Conservation (phyloP, 2,888 invertebrate genomes). For the Heteropelma amictum region DNA sequence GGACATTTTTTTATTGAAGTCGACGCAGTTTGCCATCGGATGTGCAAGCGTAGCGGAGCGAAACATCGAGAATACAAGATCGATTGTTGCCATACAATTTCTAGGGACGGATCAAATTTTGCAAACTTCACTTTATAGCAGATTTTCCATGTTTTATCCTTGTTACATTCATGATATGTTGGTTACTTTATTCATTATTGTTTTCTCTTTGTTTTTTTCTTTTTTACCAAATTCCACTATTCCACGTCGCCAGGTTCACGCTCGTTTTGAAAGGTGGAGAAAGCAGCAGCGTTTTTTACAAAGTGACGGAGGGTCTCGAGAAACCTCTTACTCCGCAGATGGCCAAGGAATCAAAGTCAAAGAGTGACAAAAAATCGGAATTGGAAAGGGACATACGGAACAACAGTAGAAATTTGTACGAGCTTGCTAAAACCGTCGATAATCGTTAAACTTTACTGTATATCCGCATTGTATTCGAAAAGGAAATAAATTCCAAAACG, state of each 20-base stretch:
- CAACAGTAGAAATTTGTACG: constrained; percentile 72
- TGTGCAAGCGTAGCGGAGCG: too few relatives aligned
- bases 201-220: background rate
- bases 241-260: constrained; percentile 65
- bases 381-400: constrained; percentile 70
- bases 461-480: too few relatives aligned
- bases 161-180: too few relatives aligned
- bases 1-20: too few relatives aligned
- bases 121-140: too few relatives aligned
- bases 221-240: background rate
- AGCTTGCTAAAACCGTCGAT: constrained; percentile 66
- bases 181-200: background rate
- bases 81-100: too few relatives aligned
- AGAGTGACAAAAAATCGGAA: constrained; percentile 65
- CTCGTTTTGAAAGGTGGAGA: constrained; percentile 74
- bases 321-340: constrained; percentile 70
- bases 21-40: too few relatives aligned
- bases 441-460: too few relatives aligned
- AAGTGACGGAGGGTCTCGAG: constrained; percentile 66
- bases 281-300: constrained; percentile 72
- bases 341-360: constrained; percentile 65
- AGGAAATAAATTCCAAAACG: background rate
- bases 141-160: too few relatives aligned
- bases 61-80: too few relatives aligned
- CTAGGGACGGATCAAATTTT: too few relatives aligned